Evolutionary conservation across 2,888 invertebrate species (phyloP), one percentile per base, ranked within the genome.

Genomic region (Daptonema setosum): DNA sequence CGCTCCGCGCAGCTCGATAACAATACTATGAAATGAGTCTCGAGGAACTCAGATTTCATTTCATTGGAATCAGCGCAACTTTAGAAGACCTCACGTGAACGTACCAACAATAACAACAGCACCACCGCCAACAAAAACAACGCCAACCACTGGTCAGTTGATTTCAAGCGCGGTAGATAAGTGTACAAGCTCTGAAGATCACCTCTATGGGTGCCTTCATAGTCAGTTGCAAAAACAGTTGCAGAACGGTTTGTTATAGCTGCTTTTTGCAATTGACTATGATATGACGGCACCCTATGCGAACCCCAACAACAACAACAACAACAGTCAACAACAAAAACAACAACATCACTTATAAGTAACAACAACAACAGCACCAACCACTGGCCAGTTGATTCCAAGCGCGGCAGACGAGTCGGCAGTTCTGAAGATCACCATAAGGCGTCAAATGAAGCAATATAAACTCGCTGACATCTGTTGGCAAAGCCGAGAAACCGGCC

Each of bases 391-490:
- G 81, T 65, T 78, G 77, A 70, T 81, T 80, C 90, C 90, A 93
- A 69, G 85, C 78, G 71, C 82, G 83, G 66, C 83, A 86, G 47
- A 91, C 90, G 60, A 80, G 74, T 77, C 81, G 82, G 70, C 87
- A 87, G 69, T 81, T 80, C 72, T 86, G 81, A 63, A 90, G 75
- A 75, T 91, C 88, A 70, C 80, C 81, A 69, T 93, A 93, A 0
- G 90, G 90, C 57, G 87, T 84, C 62, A 91, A 75, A 69, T 86
- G 79, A 63, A 83, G 80, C 62, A 93, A 77, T 70, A 93, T 86
- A 70, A 85, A 87, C 74, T 90, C 90, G 64, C 93, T 74, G 57
- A 93, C 81, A 78, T 91, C 90, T 72, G 88, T 87, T 48, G 93
- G 91, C 61, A 93, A 75, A 71, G 83, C 81, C 68, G 83, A 64